Evolutionary conservation across 1,140 invertebrate genomes (phyloP).

Genomic region (Pentalonia nigronervosa): DNA sequence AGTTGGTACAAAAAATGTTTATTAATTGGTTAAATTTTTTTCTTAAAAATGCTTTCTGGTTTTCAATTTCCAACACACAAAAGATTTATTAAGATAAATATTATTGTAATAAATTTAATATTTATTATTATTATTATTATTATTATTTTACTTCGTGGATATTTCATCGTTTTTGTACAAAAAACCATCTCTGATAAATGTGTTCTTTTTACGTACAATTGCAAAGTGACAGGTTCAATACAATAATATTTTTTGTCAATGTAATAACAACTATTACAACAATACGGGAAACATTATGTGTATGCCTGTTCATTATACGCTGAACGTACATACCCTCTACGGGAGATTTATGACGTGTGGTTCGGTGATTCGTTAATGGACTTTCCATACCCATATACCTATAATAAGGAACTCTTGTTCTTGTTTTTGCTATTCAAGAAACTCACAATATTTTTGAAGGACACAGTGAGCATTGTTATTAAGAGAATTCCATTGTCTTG

Average conservation of each 20-base stretch:
- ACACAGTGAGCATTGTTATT: background rate
- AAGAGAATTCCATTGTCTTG: background rate
- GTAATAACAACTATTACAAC: background rate
- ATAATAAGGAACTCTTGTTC: background rate
- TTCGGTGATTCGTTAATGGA: background rate
- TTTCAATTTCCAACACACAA: background rate
- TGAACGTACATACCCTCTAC: background rate
- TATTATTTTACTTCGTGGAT: background rate
- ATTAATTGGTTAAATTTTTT: background rate
- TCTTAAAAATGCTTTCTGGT: background rate
- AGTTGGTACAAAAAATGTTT: background rate
- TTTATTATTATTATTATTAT: no score
- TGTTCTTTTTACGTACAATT: background rate
- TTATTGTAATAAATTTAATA: background rate
- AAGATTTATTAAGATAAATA: background rate
- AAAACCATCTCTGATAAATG: background rate
- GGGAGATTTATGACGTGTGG: background rate
- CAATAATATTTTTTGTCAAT: slow-evolving; percentile 3
- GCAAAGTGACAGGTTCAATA: background rate
- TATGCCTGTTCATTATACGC: background rate
- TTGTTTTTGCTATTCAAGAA: background rate
- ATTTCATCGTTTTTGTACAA: background rate
- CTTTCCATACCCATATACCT: background rate
- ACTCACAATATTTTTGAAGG: background rate
- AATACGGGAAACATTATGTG: background rate